Conservation (phyloP, 2,113 vertebrate species). For the Neodontobutis hainanensis region DNA sequence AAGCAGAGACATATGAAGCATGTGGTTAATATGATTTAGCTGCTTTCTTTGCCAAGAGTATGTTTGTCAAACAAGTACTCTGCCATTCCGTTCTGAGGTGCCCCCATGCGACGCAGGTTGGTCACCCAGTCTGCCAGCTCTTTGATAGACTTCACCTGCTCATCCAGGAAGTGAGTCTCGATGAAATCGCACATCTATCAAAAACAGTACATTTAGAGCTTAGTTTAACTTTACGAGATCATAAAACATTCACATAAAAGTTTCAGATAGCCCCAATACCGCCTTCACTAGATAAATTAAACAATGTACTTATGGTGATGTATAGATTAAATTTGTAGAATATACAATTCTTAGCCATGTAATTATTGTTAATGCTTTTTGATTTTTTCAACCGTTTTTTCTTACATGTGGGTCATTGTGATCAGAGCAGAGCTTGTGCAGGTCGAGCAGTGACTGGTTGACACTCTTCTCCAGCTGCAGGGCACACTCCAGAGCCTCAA, state of each 20-base stretch:
- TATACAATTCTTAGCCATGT: too few relatives aligned
- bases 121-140: conserved; percentile 90
- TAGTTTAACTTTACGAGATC: not conserved
- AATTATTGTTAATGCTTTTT: too few relatives aligned
- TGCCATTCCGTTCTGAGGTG: conserved; percentile 90
- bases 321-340: too few relatives aligned
- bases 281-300: too few relatives aligned
- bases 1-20: conserved; percentile 32
- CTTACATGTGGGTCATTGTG: conserved; percentile 95
- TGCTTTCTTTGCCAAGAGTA: conserved; percentile 84
- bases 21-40: conserved; percentile 60
- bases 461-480: conserved; percentile 87
- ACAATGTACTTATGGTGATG: too few relatives aligned
- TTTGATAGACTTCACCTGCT: conserved; percentile 97
- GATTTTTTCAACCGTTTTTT: not conserved
- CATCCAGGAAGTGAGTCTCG: conserved; percentile 94
- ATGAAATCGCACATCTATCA: conserved; percentile 92
- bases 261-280: too few relatives aligned
- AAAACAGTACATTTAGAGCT: not conserved
- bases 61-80: conserved; percentile 99
- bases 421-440: conserved; percentile 91
- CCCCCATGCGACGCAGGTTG: conserved; percentile 93
- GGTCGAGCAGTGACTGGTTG: conserved; percentile 89
- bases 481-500: conserved; percentile 91
- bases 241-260: too few relatives aligned